phyloP scores from a whole-genome alignment of 2,113 vertebrate genomes.

The Platysteira castanea region DNA sequence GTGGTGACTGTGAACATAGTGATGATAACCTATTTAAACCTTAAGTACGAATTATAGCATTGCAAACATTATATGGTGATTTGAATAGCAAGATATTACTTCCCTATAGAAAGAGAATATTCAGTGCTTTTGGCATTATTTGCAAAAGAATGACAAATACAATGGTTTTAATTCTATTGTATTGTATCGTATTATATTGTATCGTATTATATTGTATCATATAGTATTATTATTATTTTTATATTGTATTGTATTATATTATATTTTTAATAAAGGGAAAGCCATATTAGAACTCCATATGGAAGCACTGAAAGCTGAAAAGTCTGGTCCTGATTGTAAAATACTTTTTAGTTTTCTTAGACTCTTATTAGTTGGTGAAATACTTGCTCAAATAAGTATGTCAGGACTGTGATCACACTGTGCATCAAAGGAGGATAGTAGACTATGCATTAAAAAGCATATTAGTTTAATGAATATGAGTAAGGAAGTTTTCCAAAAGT shows the following conservation, averaged over 20 bases:
- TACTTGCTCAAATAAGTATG: background rate
- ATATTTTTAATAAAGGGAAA: background rate
- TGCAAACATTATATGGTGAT: background rate
- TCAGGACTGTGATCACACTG: background rate
- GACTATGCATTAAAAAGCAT: background rate
- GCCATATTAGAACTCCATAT: background rate
- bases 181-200: background rate
- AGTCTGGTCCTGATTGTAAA: background rate
- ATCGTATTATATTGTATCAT: background rate
- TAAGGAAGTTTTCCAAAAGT: background rate
- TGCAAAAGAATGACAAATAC: background rate
- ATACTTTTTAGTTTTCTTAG: background rate
- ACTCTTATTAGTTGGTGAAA: background rate
- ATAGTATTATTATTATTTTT: background rate
- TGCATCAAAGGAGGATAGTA: background rate
- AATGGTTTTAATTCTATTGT: background rate
- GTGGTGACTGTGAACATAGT: background rate
- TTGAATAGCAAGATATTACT: background rate
- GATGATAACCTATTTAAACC: background rate
- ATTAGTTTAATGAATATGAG: background rate
- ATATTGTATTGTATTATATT: background rate
- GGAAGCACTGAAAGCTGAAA: background rate
- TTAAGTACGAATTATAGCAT: background rate
- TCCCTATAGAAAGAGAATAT: background rate
- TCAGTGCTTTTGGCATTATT: background rate